These are phyloP conservation scores for Harpagifer antarcticus DNA, from an alignment of 2,797 vertebrate species.

Conservation along the genomic window DNA sequence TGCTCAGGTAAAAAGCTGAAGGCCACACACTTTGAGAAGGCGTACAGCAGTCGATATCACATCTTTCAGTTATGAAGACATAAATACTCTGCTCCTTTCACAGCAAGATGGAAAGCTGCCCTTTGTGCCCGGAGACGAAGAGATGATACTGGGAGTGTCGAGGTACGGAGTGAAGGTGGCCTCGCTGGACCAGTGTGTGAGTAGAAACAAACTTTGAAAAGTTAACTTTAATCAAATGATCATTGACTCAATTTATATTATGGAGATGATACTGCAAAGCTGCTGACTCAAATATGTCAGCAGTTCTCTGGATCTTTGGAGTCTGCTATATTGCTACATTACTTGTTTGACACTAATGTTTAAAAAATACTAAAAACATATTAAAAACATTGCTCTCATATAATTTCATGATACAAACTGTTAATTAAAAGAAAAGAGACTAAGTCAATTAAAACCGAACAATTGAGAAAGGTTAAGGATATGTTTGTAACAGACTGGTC, in stretches of 20 bases:
- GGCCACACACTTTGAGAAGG: background rate
- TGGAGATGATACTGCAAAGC: background rate
- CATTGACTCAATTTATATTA: slow-evolving; percentile 24
- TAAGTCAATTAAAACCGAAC: too few relatives aligned
- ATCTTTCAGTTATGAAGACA: background rate
- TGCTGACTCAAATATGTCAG: background rate
- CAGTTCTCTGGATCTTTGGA: background rate
- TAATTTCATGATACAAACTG: too few relatives aligned
- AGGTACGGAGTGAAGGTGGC: slow-evolving; percentile 97
- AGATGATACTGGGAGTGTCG: slow-evolving; percentile 95
- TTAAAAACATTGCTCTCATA: too few relatives aligned
- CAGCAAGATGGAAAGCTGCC: slow-evolving; percentile 98
- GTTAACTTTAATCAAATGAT: background rate
- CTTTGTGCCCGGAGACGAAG: slow-evolving; percentile 95
- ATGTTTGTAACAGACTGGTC: too few relatives aligned
- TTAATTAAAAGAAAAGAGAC: too few relatives aligned
- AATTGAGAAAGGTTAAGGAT: too few relatives aligned
- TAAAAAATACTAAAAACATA: too few relatives aligned
- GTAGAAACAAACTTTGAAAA: slow-evolving; percentile 64
- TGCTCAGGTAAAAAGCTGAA: slow-evolving; percentile 88
- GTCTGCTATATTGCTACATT: too few relatives aligned
- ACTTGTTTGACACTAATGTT: too few relatives aligned
- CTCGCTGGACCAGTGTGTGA: slow-evolving; percentile 95
- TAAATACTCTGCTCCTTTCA: slow-evolving; percentile 39
- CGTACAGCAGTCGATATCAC: background rate